Evolutionary conservation across 2,797 vertebrate genomes (phyloP).

Genomic region (Melanotaenia nigrans): DNA sequence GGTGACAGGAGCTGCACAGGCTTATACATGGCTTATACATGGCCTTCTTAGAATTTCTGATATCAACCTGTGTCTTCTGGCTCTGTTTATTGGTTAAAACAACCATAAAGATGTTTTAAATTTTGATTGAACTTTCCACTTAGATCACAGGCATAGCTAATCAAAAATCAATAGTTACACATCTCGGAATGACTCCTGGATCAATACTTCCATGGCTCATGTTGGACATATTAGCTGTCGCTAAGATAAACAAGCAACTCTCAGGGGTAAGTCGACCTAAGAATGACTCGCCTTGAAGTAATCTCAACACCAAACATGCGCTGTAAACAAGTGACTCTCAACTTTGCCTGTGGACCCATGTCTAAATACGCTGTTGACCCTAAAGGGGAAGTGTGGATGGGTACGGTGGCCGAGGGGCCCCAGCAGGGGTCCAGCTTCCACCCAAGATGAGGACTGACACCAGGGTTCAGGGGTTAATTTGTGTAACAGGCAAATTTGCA

Average conservation of each 20-base stretch:
- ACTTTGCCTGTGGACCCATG: constrained; percentile 66
- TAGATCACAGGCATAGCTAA: background rate
- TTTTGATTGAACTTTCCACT: background rate
- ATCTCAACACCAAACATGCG: constrained; percentile 59
- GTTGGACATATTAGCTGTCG: background rate
- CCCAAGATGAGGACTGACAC: constrained; percentile 97
- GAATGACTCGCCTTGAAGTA: constrained; percentile 34
- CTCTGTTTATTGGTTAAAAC: background rate
- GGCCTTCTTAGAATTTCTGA: background rate
- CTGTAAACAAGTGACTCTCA: constrained; percentile 84
- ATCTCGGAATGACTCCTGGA: background rate
- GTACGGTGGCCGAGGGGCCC: constrained; percentile 56
- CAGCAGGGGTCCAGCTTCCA: constrained; percentile 70
- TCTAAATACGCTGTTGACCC: constrained; percentile 80
- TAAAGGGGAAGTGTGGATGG: constrained; percentile 67
- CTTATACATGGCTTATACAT: fast-evolving
- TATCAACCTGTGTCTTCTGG: background rate
- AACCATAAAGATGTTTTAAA: background rate
- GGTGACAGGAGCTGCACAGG: constrained; percentile 8
- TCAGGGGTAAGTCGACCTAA: background rate
- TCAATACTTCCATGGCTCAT: background rate
- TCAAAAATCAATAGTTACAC: constrained; percentile 3
- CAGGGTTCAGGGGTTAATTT: constrained; percentile 98
- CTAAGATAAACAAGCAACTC: background rate
- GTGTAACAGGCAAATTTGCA: constrained; percentile 98